Evolutionary conservation across 2,888 invertebrate species (phyloP), one percentile per base, ranked within the genome.

Genomic region (Chrysotoxum bicinctum): DNA sequence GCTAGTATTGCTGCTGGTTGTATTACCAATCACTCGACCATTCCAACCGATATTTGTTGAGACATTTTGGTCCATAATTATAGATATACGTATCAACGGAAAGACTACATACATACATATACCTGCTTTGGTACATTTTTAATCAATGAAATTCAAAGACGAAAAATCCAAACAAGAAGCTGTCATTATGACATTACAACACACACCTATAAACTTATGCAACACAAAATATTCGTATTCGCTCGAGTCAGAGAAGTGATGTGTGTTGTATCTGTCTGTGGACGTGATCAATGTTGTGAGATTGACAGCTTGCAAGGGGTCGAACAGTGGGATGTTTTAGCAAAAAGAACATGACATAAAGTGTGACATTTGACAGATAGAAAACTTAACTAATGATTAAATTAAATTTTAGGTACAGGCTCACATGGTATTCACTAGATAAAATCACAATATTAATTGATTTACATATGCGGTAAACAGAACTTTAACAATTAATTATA

Each of bases 121-220:
- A 66, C 50, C 50, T 37, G 50, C 50, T 66, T 50, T 66, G 50
- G 35, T 12, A 75, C 70, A 84, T 75, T 72, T 84, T 80, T 70
- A 72, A 70, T 80, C 70, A 80, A 84, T 72, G 77, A 73, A 84
- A 80, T 84, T 80, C 84, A 79, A 72, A 79, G 70, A 66, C 79
- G 66, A 84, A 73, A 77, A 74, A 68, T 37, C 58, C 50, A 60
- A 79, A 79, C 79, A 79, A 84, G 80, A 75, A 84, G 80, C 80
- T 84, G 75, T 84, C 84, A 84, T 76, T 79, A 75, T 84, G 75
- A 75, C 79, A 79, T 80, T 84, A 66, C 80, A 58, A 75, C 80
- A 84, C 70, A 84, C 66, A 54, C 75, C 79, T 74, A 68, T 64
- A 66, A 72, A 30, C 70, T 84, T 84, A 80, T 76, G 80, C 64